Evolutionary conservation across 2,113 vertebrate genomes (phyloP), one percentile per base, ranked within the genome.

Genomic region (Paramisgurnus dabryanus): DNA sequence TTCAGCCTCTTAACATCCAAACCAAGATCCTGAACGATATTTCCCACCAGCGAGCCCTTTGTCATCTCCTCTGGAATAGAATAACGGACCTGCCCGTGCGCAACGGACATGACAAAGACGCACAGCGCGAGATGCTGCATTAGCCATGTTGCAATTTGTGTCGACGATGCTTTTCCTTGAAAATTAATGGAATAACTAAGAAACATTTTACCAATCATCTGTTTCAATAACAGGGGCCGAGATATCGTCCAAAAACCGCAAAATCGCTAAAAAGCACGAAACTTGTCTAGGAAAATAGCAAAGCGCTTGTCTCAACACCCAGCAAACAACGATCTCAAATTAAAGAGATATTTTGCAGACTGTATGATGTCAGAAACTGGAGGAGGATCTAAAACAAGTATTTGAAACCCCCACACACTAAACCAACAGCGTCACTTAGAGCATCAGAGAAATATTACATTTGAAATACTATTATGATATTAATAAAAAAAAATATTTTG

Each of bases 351-450:
- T 55, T 66, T 27, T 49, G 40, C 55, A 69, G 53, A 27, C 11
- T 57, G 18, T 6, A 49, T 67, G 41, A 47, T 45, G 13, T 45
- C 53, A 73, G 49, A 57, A 67, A 60, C 8, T 43, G 27, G 12
- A 57, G 81, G 67, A 73, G 47, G 76, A 61, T 69, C 60, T 66
- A 67, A 47, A 72, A 71, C 0, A 2, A 39, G 9, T 1, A 10
- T 50, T 60, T 41, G 49, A 78, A 82, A 0, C 57, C 13, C 10
- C 0, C 40, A 79, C 55, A 82, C 86, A 90, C 86, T 94, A 91
- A 93, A 88, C 22, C 93, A 91, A 96, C 94, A 96, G 95, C 95
- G 95, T 91, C 95, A 90, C 95, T 86, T 79, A 89, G 90, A 94
- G 96, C 94, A 89, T 89, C 92, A 86, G 4, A 47, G 2, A 72